These are phyloP conservation scores for Tachycineta bicolor DNA, from an alignment of 2,113 vertebrate genomes.

Conservation along the genomic window DNA sequence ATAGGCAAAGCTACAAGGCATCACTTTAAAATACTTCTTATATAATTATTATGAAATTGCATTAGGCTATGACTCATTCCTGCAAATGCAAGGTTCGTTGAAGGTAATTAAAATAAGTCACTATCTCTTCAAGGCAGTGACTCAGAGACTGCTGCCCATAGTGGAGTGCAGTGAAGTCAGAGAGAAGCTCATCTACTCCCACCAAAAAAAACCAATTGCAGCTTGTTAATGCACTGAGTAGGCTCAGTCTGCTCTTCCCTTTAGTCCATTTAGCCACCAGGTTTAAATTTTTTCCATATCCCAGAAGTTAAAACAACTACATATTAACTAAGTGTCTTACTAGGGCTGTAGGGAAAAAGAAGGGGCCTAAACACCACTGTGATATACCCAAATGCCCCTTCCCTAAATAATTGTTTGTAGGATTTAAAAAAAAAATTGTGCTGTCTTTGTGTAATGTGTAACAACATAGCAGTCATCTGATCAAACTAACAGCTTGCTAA, in stretches of 20 bases:
- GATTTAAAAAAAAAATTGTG: neutral
- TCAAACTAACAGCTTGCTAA: neutral
- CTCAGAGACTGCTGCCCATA: slow-evolving; percentile 35
- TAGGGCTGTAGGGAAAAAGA: neutral
- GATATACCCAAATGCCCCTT: neutral
- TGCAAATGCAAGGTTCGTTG: slow-evolving; percentile 62
- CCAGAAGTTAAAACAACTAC: neutral
- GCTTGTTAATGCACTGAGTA: neutral
- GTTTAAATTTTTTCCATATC: neutral
- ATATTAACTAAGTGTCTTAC: neutral
- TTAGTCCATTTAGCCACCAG: neutral
- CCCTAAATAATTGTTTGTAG: neutral
- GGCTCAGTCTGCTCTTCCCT: neutral
- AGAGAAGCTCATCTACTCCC: neutral
- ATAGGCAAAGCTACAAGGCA: slow-evolving; percentile 42
- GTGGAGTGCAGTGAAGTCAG: neutral
- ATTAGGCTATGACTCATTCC: slow-evolving; percentile 69
- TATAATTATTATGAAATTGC: slow-evolving; percentile 65
- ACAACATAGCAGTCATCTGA: neutral
- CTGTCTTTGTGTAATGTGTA: neutral
- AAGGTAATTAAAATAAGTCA: slow-evolving; percentile 69
- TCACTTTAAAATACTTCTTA: slow-evolving; percentile 48
- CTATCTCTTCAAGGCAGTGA: slow-evolving; percentile 61
- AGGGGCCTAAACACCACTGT: neutral
- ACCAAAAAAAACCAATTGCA: neutral